Conservation (phyloP, 2,113 vertebrate genomes). For the Oxygymnocypris stewartii region DNA sequence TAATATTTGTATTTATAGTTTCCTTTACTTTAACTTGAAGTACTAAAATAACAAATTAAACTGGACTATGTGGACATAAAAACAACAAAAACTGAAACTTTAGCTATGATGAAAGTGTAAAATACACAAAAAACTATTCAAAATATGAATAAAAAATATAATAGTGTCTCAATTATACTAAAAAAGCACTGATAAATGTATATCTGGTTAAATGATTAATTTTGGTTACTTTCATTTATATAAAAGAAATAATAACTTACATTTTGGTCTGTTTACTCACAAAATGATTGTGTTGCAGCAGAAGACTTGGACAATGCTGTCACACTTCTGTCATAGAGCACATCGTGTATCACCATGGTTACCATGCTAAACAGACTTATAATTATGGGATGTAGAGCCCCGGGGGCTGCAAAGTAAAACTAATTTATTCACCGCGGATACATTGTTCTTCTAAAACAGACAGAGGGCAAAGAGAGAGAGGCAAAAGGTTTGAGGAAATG, state of each 20-base stretch:
- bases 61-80: neutral
- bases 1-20: neutral
- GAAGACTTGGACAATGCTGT: neutral
- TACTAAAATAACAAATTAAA: neutral
- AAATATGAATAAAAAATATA: neutral
- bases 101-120: too few relatives aligned
- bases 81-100: too few relatives aligned
- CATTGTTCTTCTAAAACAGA: slow-evolving; percentile 22
- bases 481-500: neutral
- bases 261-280: neutral
- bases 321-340: neutral
- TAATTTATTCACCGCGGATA: slow-evolving; percentile 26
- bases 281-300: neutral
- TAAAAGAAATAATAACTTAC: neutral
- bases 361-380: slow-evolving; percentile 20
- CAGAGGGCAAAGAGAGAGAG: slow-evolving; percentile 30
- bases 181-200: neutral
- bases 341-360: neutral
- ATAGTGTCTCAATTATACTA: neutral
- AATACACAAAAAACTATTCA: too few relatives aligned
- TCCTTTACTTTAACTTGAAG: neutral
- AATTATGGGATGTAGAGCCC: slow-evolving; percentile 27
- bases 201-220: neutral
- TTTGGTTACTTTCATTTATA: neutral
- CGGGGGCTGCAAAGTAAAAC: slow-evolving; percentile 5